These are phyloP conservation scores for Spilosoma lubricipeda DNA, from an alignment of 2,888 invertebrate species.

Conservation along the genomic window DNA sequence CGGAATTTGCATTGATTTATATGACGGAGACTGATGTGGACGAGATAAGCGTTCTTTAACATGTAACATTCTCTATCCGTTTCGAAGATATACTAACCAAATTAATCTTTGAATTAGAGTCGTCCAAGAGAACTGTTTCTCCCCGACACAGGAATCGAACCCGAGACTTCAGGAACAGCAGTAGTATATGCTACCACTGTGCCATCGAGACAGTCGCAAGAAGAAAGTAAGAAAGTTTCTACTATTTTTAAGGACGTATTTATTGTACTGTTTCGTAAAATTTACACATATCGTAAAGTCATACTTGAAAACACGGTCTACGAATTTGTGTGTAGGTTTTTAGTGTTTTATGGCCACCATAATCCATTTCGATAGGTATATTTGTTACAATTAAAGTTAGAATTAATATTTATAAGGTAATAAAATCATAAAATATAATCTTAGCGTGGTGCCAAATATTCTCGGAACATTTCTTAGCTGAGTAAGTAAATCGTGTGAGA, in stretches of 20 bases:
- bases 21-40: not conserved
- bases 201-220: too few relatives aligned
- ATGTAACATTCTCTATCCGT: not conserved
- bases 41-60: not conserved
- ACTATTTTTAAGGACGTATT: not conserved
- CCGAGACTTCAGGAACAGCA: too few relatives aligned
- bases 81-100: not conserved
- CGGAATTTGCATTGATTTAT: not conserved
- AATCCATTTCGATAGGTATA: not conserved
- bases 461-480: not conserved
- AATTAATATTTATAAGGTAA: not conserved
- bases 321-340: not conserved
- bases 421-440: not conserved
- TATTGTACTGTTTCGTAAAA: not conserved
- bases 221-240: not conserved
- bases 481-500: conserved; percentile 1
- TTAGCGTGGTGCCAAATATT: not conserved
- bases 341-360: not conserved
- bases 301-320: not conserved
- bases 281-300: not conserved
- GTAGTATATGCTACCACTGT: too few relatives aligned
- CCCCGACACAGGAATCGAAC: too few relatives aligned
- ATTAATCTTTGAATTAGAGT: not conserved
- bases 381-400: not conserved
- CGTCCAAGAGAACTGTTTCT: not conserved